Evolutionary conservation across 2,113 vertebrate genomes (phyloP).

Genomic region (Tupaia chinensis): DNA sequence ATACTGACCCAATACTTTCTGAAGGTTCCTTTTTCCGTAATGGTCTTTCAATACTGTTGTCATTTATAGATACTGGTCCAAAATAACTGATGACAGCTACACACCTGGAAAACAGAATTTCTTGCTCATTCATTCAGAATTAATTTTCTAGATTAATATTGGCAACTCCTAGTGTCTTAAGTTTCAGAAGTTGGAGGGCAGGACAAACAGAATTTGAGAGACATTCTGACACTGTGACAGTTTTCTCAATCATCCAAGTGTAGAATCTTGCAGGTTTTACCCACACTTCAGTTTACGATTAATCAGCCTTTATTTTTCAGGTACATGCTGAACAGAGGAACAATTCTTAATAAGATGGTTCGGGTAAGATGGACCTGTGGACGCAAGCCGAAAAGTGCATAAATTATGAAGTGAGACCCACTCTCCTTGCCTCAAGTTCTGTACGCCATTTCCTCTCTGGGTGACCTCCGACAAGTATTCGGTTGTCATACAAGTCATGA

Average conservation of each 20-base stretch:
- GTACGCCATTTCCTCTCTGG: neutral
- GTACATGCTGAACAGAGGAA: neutral
- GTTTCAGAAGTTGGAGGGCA: neutral
- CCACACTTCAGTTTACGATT: neutral
- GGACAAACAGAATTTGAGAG: neutral
- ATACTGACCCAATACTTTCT: neutral
- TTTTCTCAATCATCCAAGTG: neutral
- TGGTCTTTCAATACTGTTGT: neutral
- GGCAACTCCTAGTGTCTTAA: neutral
- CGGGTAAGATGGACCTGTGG: neutral
- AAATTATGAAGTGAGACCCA: neutral
- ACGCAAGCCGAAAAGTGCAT: neutral
- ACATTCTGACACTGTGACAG: rapidly evolving
- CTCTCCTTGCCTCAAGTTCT: neutral
- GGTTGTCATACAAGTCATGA: too few species aligned
- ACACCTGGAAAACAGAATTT: neutral
- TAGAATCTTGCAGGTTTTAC: neutral
- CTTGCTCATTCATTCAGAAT: neutral
- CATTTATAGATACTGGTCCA: neutral
- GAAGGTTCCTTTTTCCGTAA: neutral
- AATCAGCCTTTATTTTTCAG: neutral
- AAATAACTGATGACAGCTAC: neutral
- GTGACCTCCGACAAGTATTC: neutral
- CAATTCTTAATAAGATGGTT: neutral
- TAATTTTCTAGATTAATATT: neutral